A percentile compares a stretch with the other conserved stretches of the same genome.
Conservation (phyloP, 2,888 invertebrate genomes). For the Steromphala cineraria region DNA sequence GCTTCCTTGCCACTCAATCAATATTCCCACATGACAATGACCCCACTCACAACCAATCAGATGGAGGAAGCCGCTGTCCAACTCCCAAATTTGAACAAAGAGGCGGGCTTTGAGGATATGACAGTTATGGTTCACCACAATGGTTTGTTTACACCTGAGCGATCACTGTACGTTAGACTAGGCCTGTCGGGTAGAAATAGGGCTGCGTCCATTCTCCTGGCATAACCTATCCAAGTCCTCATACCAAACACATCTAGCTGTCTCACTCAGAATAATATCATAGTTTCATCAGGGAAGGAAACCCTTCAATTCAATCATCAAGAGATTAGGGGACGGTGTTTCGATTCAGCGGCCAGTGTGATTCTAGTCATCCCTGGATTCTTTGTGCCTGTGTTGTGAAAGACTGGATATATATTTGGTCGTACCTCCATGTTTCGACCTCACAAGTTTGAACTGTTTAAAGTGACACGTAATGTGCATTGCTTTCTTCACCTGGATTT, state of each 20-base stretch:
- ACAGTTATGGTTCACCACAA: slow-evolving; percentile 14
- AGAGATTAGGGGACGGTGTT: background rate
- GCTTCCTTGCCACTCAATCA: background rate
- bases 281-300: background rate
- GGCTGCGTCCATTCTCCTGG: background rate
- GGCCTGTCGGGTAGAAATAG: background rate
- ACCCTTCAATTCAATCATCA: background rate
- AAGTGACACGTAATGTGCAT: background rate
- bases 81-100: slow-evolving; percentile 17
- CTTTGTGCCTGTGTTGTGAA: background rate
- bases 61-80: background rate
- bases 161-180: background rate
- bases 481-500: slow-evolving; percentile 1
- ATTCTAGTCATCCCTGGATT: background rate
- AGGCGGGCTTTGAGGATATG: slow-evolving; percentile 8
- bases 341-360: background rate
- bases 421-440: background rate
- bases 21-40: slow-evolving; percentile 7
- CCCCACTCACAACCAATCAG: slow-evolving; percentile 1
- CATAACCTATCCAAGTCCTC: background rate
- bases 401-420: background rate
- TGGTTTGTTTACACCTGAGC: slow-evolving; percentile 7
- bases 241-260: too few relatives aligned
- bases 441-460: background rate
- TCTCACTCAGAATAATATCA: too few relatives aligned